Conservation (phyloP, 2,888 invertebrate species). For the Diadegma fenestrale region DNA sequence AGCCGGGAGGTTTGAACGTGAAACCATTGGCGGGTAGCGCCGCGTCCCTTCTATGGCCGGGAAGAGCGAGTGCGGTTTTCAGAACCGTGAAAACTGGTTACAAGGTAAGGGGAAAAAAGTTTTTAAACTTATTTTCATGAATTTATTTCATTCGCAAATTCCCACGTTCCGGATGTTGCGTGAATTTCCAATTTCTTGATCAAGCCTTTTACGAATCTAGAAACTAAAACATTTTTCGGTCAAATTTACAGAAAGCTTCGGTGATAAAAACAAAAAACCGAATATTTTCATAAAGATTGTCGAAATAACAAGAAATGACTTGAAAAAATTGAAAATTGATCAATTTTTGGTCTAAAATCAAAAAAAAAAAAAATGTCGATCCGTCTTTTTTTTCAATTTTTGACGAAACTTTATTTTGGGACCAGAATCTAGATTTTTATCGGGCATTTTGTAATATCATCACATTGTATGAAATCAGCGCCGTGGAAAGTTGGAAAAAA, state of each 20-base stretch:
- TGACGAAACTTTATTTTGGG: neutral
- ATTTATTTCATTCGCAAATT: neutral
- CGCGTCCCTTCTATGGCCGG: constrained; percentile 61
- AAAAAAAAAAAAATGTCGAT: neutral
- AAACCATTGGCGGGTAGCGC: constrained; percentile 52
- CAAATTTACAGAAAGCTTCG: neutral
- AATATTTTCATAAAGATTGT: too few relatives aligned
- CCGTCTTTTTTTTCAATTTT: too few relatives aligned
- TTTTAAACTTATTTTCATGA: neutral
- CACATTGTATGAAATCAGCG: neutral
- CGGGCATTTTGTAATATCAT: neutral
- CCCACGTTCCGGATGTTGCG: too few relatives aligned
- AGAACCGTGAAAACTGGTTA: constrained; percentile 69
- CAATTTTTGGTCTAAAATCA: neutral
- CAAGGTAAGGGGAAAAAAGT: constrained; percentile 49
- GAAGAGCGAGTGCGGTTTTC: constrained; percentile 66
- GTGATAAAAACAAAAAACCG: neutral
- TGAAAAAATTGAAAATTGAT: neutral
- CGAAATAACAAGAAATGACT: too few relatives aligned
- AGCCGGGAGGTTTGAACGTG: constrained; percentile 32
- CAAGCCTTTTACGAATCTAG: neutral
- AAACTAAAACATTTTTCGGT: neutral
- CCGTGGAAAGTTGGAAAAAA: neutral
- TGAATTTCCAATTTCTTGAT: neutral
- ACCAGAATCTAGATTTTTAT: neutral